Conservation (phyloP, 2,113 vertebrate species). For the Chamaea fasciata region DNA sequence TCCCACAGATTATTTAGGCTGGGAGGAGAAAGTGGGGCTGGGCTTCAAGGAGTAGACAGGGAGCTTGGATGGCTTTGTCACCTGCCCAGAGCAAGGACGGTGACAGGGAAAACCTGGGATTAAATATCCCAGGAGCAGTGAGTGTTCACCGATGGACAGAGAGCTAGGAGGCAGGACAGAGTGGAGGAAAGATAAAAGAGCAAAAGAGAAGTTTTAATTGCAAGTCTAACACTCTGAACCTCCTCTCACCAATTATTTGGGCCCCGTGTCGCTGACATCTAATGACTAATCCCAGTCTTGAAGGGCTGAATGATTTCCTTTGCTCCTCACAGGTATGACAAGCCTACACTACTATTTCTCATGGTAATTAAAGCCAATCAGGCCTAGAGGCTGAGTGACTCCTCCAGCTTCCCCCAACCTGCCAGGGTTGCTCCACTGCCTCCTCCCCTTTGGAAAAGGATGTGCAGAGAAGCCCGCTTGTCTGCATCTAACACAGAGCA, state of each 20-base stretch:
- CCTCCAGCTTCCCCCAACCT: neutral
- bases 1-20: neutral
- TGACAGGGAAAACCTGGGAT: neutral
- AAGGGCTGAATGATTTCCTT: neutral
- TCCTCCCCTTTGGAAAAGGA: neutral
- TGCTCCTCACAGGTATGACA: neutral
- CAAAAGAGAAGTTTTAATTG: neutral
- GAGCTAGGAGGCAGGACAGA: neutral
- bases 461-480: neutral
- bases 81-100: neutral
- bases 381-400: neutral
- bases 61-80: neutral
- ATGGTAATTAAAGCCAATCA: neutral
- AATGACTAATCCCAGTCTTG: neutral
- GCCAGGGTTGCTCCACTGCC: fast-evolving
- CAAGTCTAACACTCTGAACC: neutral
- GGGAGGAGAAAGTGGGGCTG: neutral
- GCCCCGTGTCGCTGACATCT: neutral
- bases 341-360: neutral
- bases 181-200: neutral
- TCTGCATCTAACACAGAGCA: neutral
- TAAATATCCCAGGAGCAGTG: neutral
- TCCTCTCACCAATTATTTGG: neutral
- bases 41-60: neutral
- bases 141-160: neutral